These are phyloP conservation scores for Oryzaephilus surinamensis DNA, from an alignment of 1,140 invertebrate species.

Conservation along the genomic window DNA sequence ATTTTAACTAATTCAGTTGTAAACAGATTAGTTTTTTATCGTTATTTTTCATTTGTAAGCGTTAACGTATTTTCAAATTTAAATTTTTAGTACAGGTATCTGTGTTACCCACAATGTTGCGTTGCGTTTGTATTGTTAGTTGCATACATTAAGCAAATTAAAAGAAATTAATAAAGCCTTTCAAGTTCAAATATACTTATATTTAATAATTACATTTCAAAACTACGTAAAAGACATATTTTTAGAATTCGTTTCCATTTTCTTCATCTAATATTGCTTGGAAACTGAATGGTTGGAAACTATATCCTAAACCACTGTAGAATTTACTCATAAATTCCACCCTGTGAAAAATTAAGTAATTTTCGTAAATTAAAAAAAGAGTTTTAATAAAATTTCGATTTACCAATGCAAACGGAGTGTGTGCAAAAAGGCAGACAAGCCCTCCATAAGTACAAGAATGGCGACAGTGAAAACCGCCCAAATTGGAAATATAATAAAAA, in stretches of 20 bases:
- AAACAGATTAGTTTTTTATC: neutral
- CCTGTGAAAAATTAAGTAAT: too few relatives aligned
- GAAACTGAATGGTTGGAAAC: constrained; percentile 91
- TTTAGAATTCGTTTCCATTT: too few relatives aligned
- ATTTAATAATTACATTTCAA: constrained; percentile 5
- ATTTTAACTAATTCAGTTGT: neutral
- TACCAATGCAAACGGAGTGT: constrained; percentile 76
- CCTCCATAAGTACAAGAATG: constrained; percentile 90
- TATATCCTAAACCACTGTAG: constrained; percentile 77
- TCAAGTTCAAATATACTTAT: neutral
- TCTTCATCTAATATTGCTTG: constrained; percentile 66
- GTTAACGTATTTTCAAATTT: neutral
- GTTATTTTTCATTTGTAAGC: neutral
- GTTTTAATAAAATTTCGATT: constrained; percentile 12
- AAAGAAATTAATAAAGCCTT: constrained; percentile 2
- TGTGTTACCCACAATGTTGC: too few relatives aligned
- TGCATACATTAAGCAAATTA: neutral
- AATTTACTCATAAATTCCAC: constrained; percentile 99
- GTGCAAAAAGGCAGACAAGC: constrained; percentile 75
- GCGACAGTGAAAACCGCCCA: constrained; percentile 81
- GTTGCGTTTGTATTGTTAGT: neutral
- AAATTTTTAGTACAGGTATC: too few relatives aligned
- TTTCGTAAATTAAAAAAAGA: too few relatives aligned
- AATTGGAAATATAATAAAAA: constrained; percentile 70
- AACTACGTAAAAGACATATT: constrained; percentile 4